Evolutionary conservation across 35 echinoderm and acorn worm genomes (phyloP).

Genomic region (Ophioderma brevispina): DNA sequence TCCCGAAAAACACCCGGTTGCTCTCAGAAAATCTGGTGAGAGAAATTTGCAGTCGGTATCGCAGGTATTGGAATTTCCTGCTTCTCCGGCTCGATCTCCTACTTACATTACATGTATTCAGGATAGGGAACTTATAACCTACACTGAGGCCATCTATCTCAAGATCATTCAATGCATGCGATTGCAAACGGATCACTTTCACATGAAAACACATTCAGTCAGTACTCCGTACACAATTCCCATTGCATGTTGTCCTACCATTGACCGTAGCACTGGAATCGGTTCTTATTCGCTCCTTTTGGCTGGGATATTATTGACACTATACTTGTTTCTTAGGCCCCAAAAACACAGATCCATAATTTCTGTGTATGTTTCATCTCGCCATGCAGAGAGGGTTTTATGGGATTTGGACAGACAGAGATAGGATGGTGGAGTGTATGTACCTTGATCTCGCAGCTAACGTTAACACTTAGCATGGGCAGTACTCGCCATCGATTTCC

Average conservation of each 20-base stretch:
- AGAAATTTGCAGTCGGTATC: too few relatives aligned
- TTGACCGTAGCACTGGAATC: not conserved
- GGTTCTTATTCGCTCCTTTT: not conserved
- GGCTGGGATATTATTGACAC: not conserved
- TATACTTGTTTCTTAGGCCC: not conserved
- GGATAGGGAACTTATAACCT: not conserved
- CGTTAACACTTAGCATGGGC: not conserved
- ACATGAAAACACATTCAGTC: not conserved
- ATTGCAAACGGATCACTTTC: not conserved
- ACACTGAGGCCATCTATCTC: not conserved
- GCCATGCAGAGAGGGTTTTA: not conserved
- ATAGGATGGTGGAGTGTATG: not conserved
- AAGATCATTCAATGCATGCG: not conserved
- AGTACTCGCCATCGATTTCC: not conserved
- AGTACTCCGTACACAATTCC: not conserved
- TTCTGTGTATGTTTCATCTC: constrained; percentile 1
- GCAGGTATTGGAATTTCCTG: too few relatives aligned
- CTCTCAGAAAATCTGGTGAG: too few relatives aligned
- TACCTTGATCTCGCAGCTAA: not conserved
- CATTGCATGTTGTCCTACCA: not conserved
- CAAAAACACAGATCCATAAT: constrained; percentile 10
- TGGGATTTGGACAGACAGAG: not conserved
- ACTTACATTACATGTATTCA: not conserved
- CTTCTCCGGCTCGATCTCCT: too few relatives aligned
- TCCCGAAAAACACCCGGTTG: too few relatives aligned